Percentiles rank a stretch among this genome's conserved stretches.
Conservation (phyloP, 2,888 invertebrate species). For the Serrognathus titanus region DNA sequence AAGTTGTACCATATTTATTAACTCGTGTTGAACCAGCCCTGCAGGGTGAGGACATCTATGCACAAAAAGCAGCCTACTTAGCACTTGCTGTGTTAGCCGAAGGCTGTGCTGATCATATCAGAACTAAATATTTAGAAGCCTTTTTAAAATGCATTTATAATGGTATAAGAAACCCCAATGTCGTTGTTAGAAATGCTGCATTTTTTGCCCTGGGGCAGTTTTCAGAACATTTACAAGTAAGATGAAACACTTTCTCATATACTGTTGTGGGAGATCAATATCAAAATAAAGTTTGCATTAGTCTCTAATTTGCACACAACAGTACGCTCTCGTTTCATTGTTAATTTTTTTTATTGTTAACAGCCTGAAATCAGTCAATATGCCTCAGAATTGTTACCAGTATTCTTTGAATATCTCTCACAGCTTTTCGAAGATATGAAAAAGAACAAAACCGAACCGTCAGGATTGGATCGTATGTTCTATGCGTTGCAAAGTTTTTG, state of each 20-base stretch:
- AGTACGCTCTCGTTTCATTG: background rate
- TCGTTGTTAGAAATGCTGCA: conserved; percentile 69
- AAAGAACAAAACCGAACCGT: conserved; percentile 57
- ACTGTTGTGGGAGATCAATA: background rate
- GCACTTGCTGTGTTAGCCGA: conserved; percentile 73
- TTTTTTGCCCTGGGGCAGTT: conserved; percentile 79
- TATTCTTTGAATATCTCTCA: conserved; percentile 68
- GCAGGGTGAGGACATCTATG: conserved; percentile 57
- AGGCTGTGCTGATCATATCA: conserved; percentile 73
- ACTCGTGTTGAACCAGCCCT: conserved; percentile 62
- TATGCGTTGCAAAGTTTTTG: conserved; percentile 78
- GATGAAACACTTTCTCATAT: background rate
- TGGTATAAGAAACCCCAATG: conserved; percentile 63
- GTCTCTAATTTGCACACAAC: background rate
- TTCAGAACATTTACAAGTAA: conserved; percentile 70
- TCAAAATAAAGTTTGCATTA: background rate
- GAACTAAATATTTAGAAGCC: conserved; percentile 65
- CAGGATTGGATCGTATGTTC: conserved; percentile 69
- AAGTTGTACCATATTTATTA: conserved; percentile 68
- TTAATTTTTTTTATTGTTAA: conserved; percentile 22
- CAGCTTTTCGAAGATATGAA: conserved; percentile 57
- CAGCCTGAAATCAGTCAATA: conserved; percentile 74
- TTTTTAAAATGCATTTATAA: conserved; percentile 67
- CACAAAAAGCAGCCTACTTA: conserved; percentile 69
- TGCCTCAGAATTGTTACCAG: conserved; percentile 67